Evolutionary conservation across 2,797 vertebrate genomes (phyloP), one percentile per base, ranked within the genome.

Genomic region (Geotrypetes seraphini): DNA sequence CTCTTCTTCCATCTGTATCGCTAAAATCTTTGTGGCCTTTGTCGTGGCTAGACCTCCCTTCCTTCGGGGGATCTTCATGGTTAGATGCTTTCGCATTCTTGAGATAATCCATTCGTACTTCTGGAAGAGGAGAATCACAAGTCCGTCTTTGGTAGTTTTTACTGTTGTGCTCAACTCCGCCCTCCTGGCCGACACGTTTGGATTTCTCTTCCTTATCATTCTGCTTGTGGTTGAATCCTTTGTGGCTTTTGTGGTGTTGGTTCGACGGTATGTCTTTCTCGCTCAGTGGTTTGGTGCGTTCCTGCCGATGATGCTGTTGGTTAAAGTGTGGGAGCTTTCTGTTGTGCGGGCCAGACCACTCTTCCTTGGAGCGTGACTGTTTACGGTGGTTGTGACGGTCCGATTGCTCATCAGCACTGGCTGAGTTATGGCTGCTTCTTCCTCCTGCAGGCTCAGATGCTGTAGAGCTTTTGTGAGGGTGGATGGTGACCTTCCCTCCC

Each of bases 391-490:
- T n/a, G n/a, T n/a, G n/a, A n/a, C n/a, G n/a, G n/a, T n/a, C n/a
- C n/a, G n/a, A n/a, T n/a, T n/a, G n/a, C n/a, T n/a, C n/a, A n/a
- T n/a, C n/a, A n/a, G n/a, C n/a, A n/a, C n/a, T n/a, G n/a, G n/a
- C n/a, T n/a, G n/a, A n/a, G 22, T n/a, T 7, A 12, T 22, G 22
- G 4, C 12, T 9, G 12, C 12, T 5, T 8, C 10, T 15, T 9
- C 8, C 1, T 5, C 4, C 13, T 13, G 33, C 25, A 10, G n/a
- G 25, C 8, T 15, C 3, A 10, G 22, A 12, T 3, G 10, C 5
- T 3, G 10, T 15, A 12, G 3, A 3, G 1, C 4, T 10, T 2
- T 10, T 7, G 5, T 2, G 19, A 8, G 5, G 8, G 8, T 6
- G n/a, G 10, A 15, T n/a, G n/a, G n/a, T n/a, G n/a, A n/a, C n/a